phyloP scores from a whole-genome alignment of 2,113 vertebrate genomes.

The Spheniscus mendiculus region DNA sequence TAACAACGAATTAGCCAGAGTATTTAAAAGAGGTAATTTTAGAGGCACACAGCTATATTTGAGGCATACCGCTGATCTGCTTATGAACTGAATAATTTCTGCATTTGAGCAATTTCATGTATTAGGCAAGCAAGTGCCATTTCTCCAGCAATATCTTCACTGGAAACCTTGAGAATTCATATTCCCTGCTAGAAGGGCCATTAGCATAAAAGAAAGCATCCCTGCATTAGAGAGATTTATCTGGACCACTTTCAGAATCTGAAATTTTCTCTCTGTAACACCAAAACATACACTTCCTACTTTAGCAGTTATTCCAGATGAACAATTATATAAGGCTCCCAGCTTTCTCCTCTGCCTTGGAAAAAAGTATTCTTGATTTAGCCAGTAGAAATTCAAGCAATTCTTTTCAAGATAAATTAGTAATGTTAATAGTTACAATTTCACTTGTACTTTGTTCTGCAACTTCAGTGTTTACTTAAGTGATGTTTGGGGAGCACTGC shows the following conservation, averaged over 20 bases:
- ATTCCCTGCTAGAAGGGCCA: not conserved
- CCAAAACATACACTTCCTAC: not conserved
- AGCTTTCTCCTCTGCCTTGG: not conserved
- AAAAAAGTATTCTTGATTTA: not conserved
- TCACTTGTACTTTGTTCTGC: not conserved
- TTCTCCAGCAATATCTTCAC: not conserved
- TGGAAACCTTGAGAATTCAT: not conserved
- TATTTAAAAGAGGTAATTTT: not conserved
- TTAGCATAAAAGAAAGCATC: not conserved
- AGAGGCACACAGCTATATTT: not conserved
- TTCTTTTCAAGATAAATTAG: not conserved
- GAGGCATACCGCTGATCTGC: not conserved
- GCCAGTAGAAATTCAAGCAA: not conserved
- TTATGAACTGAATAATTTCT: not conserved
- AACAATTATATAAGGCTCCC: constrained; percentile 10
- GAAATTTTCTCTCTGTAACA: not conserved
- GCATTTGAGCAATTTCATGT: not conserved
- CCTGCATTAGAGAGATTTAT: not conserved
- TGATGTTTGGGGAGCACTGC: not conserved
- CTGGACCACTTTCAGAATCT: constrained; percentile 1
- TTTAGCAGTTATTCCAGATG: constrained; percentile 22
- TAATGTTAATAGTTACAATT: not conserved
- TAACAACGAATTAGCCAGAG: not conserved
- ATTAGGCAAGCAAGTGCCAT: not conserved
- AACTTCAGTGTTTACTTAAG: not conserved